A percentile compares a stretch with the other conserved stretches of the same genome.
Evolutionary conservation across 2,113 vertebrate genomes (phyloP).

Genomic region (Forbesichthys agassizii): DNA sequence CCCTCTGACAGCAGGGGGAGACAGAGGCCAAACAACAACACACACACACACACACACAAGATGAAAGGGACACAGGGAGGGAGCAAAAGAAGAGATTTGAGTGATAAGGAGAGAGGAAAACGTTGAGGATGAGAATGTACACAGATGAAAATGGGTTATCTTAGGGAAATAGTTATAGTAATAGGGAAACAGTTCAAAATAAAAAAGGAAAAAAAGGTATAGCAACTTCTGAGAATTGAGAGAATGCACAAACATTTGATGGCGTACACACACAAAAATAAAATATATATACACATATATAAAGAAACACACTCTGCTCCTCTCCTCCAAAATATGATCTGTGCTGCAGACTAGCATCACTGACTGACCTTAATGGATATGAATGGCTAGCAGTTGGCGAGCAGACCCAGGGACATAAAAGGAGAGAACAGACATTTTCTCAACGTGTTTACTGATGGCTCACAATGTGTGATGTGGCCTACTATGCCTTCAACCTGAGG

Average conservation of each 20-base stretch:
- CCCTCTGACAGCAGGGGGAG: conserved; percentile 90
- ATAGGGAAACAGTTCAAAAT: background rate
- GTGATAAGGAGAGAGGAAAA: conserved; percentile 23
- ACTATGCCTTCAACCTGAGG: too few species aligned
- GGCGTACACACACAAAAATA: too few species aligned
- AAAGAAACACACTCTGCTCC: too few species aligned
- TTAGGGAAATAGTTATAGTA: background rate
- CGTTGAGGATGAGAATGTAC: conserved; percentile 31
- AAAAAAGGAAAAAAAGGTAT: background rate
- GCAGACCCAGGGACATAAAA: too few species aligned
- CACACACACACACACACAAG: background rate
- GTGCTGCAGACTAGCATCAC: too few species aligned
- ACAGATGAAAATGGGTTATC: conserved; percentile 24
- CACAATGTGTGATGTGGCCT: too few species aligned
- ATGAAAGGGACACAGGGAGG: conserved; percentile 5
- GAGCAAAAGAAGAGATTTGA: conserved; percentile 16
- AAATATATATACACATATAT: too few species aligned
- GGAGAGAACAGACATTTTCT: too few species aligned
- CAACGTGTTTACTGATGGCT: background rate
- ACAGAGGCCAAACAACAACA: conserved; percentile 66
- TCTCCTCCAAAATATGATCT: too few species aligned
- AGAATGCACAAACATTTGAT: background rate
- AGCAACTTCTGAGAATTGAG: background rate
- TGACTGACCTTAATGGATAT: too few species aligned
- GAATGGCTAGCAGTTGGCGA: too few species aligned